Evolutionary conservation across 23 tunicate species (phyloP).

Genomic region (Oikopleura vanhoeffeni): DNA sequence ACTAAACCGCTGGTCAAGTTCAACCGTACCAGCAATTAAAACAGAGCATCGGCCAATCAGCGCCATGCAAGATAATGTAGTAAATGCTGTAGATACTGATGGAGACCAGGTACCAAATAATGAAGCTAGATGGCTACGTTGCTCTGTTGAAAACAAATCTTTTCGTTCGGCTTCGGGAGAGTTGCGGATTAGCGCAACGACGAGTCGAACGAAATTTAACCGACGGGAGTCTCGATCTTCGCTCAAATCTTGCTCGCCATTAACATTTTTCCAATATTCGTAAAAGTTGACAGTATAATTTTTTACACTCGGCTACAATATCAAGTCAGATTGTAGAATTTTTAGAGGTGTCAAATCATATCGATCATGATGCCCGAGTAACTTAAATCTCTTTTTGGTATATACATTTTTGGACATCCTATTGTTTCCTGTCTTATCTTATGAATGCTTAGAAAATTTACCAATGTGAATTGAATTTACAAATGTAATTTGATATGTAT

Average conservation of each 20-base stretch:
- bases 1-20: background rate
- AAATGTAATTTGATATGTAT: too few species aligned
- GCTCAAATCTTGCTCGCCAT: background rate
- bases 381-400: too few species aligned
- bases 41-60: background rate
- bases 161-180: background rate
- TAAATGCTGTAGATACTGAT: background rate
- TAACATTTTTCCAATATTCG: background rate
- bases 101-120: conserved; percentile 3
- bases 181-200: conserved; percentile 1
- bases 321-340: too few species aligned
- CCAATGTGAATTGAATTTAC: too few species aligned
- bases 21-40: background rate
- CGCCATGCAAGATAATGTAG: background rate
- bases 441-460: too few species aligned
- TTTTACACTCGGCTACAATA: background rate
- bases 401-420: too few species aligned
- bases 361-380: too few species aligned
- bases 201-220: background rate
- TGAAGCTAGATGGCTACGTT: background rate
- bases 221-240: background rate
- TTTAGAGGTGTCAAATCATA: too few species aligned
- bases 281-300: background rate
- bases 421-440: too few species aligned
- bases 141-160: background rate